phyloP scores from a whole-genome alignment of 2,113 vertebrate genomes.

The Cyphomyrus plagiostoma region DNA sequence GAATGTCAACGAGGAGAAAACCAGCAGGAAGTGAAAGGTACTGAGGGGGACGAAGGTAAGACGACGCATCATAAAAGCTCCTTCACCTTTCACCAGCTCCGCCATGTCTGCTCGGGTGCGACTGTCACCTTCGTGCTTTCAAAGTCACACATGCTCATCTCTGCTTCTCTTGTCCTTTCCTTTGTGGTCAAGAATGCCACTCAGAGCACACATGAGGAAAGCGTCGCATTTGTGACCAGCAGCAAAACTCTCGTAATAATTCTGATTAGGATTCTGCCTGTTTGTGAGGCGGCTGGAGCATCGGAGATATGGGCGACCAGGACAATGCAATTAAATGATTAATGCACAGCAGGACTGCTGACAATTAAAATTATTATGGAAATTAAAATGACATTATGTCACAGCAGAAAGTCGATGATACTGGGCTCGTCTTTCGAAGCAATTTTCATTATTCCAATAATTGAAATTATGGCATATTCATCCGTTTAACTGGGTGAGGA shows the following conservation, averaged over 20 bases:
- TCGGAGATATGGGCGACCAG: slow-evolving; percentile 61
- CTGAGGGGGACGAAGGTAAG: not conserved
- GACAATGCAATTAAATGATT: slow-evolving; percentile 99
- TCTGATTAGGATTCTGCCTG: slow-evolving; percentile 91
- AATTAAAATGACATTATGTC: slow-evolving; percentile 99
- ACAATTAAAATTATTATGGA: slow-evolving; percentile 77
- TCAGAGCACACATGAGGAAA: not conserved
- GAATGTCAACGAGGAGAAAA: not conserved
- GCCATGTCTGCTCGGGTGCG: not conserved
- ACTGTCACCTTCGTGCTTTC: not conserved
- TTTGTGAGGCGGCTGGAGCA: slow-evolving; percentile 59
- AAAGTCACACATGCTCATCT: not conserved
- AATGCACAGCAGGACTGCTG: slow-evolving; percentile 64
- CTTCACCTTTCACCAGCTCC: not conserved
- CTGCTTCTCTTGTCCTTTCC: not conserved
- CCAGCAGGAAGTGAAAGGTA: not conserved
- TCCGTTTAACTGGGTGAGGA: slow-evolving; percentile 97
- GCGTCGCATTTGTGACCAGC: slow-evolving; percentile 16
- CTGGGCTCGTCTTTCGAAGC: slow-evolving; percentile 94
- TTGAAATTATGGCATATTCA: slow-evolving; percentile 99
- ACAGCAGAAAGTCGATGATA: slow-evolving; percentile 97
- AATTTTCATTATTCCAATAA: slow-evolving; percentile 99
- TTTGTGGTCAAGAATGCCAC: not conserved
- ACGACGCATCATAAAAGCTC: not conserved
- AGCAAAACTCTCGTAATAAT: slow-evolving; percentile 73